Conservation (phyloP, 92 coral and sea anemone genomes). For the Porites rus region DNA sequence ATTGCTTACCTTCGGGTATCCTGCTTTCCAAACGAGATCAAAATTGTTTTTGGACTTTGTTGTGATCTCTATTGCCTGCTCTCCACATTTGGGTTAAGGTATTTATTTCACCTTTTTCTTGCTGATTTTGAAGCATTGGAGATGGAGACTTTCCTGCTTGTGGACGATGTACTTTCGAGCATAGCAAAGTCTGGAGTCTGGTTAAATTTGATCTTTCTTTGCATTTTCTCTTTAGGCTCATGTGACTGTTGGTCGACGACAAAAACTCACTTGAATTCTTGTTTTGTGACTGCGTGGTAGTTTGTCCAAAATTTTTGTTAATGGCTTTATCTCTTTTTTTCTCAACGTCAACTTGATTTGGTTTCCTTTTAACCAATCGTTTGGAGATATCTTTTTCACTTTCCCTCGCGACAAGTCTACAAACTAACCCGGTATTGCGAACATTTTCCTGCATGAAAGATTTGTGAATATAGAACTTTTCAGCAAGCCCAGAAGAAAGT, state of each 20-base stretch:
- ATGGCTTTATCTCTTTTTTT: background rate
- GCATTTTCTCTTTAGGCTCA: background rate
- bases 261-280: background rate
- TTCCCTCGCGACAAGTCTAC: background rate
- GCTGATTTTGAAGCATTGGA: background rate
- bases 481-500: background rate
- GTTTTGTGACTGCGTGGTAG: background rate
- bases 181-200: background rate
- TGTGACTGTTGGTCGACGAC: background rate
- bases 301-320: background rate
- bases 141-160: background rate
- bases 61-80: background rate
- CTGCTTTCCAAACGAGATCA: background rate
- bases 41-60: background rate
- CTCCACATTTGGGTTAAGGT: background rate
- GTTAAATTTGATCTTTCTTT: background rate
- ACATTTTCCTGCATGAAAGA: background rate
- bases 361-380: background rate
- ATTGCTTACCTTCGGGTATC: background rate
- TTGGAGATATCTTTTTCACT: background rate
- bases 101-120: conserved; percentile 13
- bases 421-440: background rate
- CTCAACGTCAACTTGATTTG: background rate
- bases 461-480: background rate
- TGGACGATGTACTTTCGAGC: background rate